phyloP scores from a whole-genome alignment of 2,113 vertebrate species.

The Chitala chitala region DNA sequence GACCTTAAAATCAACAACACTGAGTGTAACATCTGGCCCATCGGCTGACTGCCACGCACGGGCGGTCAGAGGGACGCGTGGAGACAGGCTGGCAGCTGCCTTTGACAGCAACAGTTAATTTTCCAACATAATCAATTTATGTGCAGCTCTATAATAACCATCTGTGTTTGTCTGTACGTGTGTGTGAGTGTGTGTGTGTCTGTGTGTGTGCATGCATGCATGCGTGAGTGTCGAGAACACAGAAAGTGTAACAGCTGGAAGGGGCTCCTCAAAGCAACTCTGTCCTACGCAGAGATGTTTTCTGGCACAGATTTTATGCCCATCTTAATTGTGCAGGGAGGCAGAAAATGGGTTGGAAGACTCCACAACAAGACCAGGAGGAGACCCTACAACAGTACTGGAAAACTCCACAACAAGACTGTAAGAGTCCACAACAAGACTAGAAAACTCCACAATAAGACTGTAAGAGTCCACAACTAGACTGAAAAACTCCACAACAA shows the following conservation, averaged over 20 bases:
- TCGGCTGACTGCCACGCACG: constrained; percentile 77
- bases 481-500: too few species aligned
- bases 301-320: background rate
- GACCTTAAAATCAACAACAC: constrained; percentile 77
- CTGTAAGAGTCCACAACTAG: too few species aligned
- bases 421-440: too few species aligned
- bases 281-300: background rate
- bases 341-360: background rate
- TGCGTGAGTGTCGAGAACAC: background rate
- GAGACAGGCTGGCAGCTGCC: constrained; percentile 82
- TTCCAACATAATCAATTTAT: constrained; percentile 86
- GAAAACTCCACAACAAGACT: too few species aligned
- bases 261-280: background rate
- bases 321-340: background rate
- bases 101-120: constrained; percentile 83
- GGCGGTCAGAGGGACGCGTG: constrained; percentile 76
- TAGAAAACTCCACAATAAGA: too few species aligned
- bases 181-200: background rate
- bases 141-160: constrained; percentile 80
- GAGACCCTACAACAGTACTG: too few species aligned
- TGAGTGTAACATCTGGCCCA: constrained; percentile 82
- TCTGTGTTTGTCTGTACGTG: constrained; percentile 72
- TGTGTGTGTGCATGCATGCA: background rate
- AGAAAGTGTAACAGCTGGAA: background rate
- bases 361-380: background rate